Conservation (phyloP, 2,888 invertebrate species). For the Yponomeuta cagnagella region DNA sequence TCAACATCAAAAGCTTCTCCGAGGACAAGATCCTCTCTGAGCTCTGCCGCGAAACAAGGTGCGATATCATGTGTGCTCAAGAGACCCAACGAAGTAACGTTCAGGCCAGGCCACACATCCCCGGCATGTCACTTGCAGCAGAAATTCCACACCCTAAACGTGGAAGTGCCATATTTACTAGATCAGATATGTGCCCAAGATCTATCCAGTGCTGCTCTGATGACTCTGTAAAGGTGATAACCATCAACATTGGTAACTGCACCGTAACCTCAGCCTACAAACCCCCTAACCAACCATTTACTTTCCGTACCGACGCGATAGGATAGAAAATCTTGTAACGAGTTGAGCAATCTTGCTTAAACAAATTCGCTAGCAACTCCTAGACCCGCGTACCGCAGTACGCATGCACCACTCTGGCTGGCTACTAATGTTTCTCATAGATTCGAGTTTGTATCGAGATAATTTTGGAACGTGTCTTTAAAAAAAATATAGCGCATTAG, state of each 20-base stretch:
- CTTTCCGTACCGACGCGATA: no score
- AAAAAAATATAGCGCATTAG: no score
- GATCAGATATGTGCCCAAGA: not conserved
- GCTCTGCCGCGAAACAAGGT: not conserved
- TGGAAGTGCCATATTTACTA: not conserved
- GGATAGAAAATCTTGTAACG: no score
- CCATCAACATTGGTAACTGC: not conserved
- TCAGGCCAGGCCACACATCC: not conserved
- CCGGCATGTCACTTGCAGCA: not conserved
- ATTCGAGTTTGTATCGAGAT: no score
- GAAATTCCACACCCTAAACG: not conserved
- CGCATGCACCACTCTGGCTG: no score
- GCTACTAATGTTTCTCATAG: no score
- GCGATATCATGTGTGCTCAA: not conserved
- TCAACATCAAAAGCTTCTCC: constrained; percentile 6
- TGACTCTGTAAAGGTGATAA: not conserved
- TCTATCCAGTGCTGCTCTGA: not conserved
- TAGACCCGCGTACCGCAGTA: no score
- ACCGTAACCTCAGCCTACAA: no score
- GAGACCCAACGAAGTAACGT: not conserved
- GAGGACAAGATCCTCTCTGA: not conserved
- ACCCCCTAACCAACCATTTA: no score
- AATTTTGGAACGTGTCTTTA: no score
- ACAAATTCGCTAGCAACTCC: no score
- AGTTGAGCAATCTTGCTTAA: no score